Evolutionary conservation across 2,888 invertebrate genomes (phyloP), one percentile per base, ranked within the genome.

Genomic region (Lasioglossum oenotherae): DNA sequence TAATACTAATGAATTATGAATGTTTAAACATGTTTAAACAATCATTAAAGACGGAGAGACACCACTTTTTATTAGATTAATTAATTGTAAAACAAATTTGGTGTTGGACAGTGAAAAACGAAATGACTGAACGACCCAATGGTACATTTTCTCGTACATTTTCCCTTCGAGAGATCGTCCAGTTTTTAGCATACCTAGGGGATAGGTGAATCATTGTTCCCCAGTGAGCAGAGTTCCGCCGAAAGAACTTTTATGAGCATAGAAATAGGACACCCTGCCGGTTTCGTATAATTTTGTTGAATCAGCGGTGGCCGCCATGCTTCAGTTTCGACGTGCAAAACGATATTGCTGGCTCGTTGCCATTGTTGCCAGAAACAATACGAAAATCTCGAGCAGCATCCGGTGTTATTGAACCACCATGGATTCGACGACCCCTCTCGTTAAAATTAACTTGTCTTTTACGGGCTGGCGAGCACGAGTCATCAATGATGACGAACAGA

Each of bases 401-500:
- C 44, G 81, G 74, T 16, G 14, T 41, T 73, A 69, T 35, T 23
- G 57, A 31, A 57, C 71, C 44, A 69, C 71, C 44, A 72, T 80
- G 76, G 53, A 84, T 81, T 80, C 74, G 57, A 78, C 49, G 74
- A 81, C 8, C 73, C 31, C 4, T 38, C 4, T 38, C 27, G 81
- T 89, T 84, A 84, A 86, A 82, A 80, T 86, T 79, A 79, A 84
- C 79, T 35, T 44, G 14, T 27, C 69, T 71, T 60, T 72, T 35
- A 27, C 53, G 35, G 60, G 53, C 49, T 31, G 27, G 64, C 35
- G 23, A 60, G 31, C 69, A 35, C 44, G 23, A 10, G 10, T n/a
- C n/a, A 10, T 4, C 35, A 46, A 19, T 27, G n/a, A 78, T 23
- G 53, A 60, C 46, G 46, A 27, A n/a, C 35, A 12, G 81, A 90